These are phyloP conservation scores for Drosophila auraria DNA, from an alignment of 1,140 invertebrate species.

Conservation along the genomic window DNA sequence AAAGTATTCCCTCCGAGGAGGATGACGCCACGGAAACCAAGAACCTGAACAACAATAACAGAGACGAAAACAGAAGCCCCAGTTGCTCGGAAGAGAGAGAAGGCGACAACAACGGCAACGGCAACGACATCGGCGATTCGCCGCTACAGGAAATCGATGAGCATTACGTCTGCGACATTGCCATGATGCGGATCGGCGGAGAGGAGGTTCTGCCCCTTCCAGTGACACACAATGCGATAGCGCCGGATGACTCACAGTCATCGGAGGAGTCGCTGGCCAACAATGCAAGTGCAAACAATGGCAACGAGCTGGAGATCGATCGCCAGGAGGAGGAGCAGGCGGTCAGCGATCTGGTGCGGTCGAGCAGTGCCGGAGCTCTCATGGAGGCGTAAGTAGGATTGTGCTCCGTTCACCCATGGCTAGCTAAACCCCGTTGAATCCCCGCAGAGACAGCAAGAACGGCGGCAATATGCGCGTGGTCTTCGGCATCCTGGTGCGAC, in stretches of 20 bases:
- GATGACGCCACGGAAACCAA: conserved; percentile 5
- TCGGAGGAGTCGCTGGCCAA: neutral
- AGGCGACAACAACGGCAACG: neutral
- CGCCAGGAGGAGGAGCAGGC: conserved; percentile 75
- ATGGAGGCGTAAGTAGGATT: conserved; percentile 63
- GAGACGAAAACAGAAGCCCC: conserved; percentile 15
- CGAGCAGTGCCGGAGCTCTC: conserved; percentile 44
- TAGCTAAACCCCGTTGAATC: neutral
- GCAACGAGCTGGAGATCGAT: conserved; percentile 69
- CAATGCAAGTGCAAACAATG: conserved; percentile 22
- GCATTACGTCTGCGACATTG: conserved; percentile 74
- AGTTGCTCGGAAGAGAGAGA: neutral
- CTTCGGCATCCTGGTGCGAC: conserved; percentile 75
- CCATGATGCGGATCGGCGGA: conserved; percentile 74
- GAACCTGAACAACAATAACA: conserved; percentile 11
- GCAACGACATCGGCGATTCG: neutral
- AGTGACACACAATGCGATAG: conserved; percentile 12
- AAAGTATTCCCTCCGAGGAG: conserved; percentile 3
- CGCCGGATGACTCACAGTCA: conserved; percentile 20
- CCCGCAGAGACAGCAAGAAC: conserved; percentile 53
- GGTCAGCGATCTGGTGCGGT: conserved; percentile 72
- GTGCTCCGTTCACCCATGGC: fast-evolving
- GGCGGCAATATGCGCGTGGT: conserved; percentile 78
- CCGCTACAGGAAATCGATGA: conserved; percentile 65
- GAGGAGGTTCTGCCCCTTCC: conserved; percentile 35